These are phyloP conservation scores for Hyperoplus immaculatus DNA, from an alignment of 2,797 vertebrate genomes.

Conservation along the genomic window DNA sequence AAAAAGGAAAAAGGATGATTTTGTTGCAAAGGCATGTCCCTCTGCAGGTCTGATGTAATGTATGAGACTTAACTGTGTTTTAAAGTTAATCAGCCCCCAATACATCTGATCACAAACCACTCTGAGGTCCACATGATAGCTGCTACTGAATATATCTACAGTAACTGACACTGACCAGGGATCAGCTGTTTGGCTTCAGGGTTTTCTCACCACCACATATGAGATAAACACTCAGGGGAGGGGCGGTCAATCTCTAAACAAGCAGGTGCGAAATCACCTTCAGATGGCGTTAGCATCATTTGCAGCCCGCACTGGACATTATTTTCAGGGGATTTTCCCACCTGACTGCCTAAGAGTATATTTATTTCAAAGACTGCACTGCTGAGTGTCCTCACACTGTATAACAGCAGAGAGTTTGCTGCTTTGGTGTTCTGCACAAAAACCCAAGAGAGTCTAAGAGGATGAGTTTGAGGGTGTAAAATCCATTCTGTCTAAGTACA, in stretches of 20 bases:
- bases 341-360: background rate
- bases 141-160: background rate
- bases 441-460: background rate
- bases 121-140: background rate
- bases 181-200: conserved; percentile 50
- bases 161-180: conserved; percentile 22
- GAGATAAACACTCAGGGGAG: background rate
- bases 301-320: background rate
- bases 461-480: conserved; percentile 13
- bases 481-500: background rate
- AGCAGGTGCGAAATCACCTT: conserved; percentile 46
- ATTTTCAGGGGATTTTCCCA: conserved; percentile 21
- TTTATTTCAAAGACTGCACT: background rate
- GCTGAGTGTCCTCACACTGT: background rate
- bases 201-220: conserved; percentile 14
- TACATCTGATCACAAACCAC: background rate
- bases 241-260: conserved; percentile 1
- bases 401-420: background rate
- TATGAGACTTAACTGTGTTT: background rate
- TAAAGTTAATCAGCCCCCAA: background rate
- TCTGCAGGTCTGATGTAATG: background rate
- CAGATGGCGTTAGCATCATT: conserved; percentile 30
- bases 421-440: conserved; percentile 20
- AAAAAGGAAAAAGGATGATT: background rate
- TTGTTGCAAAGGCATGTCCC: background rate